These are phyloP conservation scores for Acanthurus tractus DNA, from an alignment of 2,797 vertebrate species.

Conservation along the genomic window DNA sequence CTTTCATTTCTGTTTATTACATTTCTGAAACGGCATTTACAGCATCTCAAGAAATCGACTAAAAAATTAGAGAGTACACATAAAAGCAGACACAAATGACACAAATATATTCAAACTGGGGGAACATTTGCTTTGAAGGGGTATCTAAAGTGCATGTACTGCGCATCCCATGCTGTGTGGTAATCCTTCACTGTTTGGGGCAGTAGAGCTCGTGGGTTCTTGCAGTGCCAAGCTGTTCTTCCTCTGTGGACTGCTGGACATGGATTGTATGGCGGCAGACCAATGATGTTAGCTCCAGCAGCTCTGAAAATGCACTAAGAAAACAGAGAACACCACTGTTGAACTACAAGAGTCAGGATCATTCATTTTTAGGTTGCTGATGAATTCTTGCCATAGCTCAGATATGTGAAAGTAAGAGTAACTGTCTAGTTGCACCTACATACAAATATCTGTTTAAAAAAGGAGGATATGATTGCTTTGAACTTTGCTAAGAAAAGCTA, in stretches of 20 bases:
- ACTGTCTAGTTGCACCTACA: no score
- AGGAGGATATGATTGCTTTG: no score
- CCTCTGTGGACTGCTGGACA: conserved; percentile 76
- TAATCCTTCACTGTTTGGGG: conserved; percentile 56
- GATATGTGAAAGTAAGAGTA: no score
- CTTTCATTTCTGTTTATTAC: conserved; percentile 23
- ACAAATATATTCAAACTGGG: background rate
- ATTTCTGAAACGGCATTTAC: conserved; percentile 28
- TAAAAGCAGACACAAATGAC: conserved; percentile 18
- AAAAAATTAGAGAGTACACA: conserved; percentile 20
- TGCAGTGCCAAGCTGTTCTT: conserved; percentile 72
- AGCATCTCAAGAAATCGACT: conserved; percentile 26
- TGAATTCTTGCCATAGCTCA: background rate
- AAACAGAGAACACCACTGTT: background rate
- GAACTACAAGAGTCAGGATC: background rate
- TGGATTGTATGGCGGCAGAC: conserved; percentile 82
- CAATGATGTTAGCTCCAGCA: conserved; percentile 85
- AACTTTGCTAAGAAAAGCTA: no score
- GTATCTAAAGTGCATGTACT: conserved; percentile 55
- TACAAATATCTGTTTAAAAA: no score
- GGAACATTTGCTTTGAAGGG: background rate
- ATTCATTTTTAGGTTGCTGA: background rate
- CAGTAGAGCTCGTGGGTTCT: conserved; percentile 72
- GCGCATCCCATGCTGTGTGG: conserved; percentile 14
- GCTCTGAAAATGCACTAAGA: conserved; percentile 80